Evolutionary conservation across 2,113 vertebrate genomes (phyloP), one percentile per base, ranked within the genome.

Genomic region (Trichomycterus rosablanca): DNA sequence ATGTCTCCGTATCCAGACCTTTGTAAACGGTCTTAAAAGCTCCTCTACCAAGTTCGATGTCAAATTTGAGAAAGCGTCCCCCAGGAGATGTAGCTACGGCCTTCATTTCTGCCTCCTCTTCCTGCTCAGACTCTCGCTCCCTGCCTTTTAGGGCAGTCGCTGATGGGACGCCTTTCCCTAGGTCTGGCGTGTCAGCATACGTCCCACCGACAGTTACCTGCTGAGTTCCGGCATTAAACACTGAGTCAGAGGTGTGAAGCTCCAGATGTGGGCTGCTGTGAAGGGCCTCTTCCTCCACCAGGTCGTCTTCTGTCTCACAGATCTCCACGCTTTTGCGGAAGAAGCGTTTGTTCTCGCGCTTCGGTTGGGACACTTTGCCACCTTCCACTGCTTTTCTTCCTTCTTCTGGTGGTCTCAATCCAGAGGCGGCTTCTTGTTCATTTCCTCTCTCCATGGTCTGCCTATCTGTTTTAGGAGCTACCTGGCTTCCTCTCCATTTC

Each of bases 11-110:
- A 79, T 97, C 93, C 62, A 97, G 80, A 59, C 93, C 93, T 83
- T 97, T 97, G 76, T 92, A 97, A 14, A 97, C 93, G 0, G 92
- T 95, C 79, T 97, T 97, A 76, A 97, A 97, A 24, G 93, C 93
- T 71, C 93, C 93, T 71, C 93, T 83, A 30, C 93, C 93, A 12
- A 97, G 77, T 77, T 97, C 93, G 37, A 95, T 93, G 75, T 97
- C 93, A 59, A 97, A 95, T 64, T 97, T 95, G 42, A 95, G 85
- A 76, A 97, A 95, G 26, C 93, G 84, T 59, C 92, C 93, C 10
- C 92, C 82, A 7, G 93, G 91, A 7, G 93, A 97, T 9, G 92
- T 95, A 30, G 92, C 93, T n/a, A 97, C 90, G 0, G 93, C 93
- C 74, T 97, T 95, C 93, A 95, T 95, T 83, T 95, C 93, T 0